Conservation (phyloP, 2,888 invertebrate genomes). For the Limenitis camilla region DNA sequence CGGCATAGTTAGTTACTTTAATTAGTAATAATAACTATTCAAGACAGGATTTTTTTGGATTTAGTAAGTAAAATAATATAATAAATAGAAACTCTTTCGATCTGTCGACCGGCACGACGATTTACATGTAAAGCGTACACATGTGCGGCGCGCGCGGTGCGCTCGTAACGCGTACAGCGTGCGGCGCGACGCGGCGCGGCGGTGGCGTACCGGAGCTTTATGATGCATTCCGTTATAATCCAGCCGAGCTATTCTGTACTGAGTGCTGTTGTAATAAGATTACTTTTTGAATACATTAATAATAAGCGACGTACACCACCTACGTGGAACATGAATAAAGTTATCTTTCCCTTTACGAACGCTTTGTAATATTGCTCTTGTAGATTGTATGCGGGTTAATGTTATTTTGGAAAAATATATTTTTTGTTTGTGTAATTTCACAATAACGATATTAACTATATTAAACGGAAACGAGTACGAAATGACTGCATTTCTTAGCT, state of each 20-base stretch:
- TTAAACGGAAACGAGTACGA: too few species aligned
- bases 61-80: neutral
- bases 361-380: conserved; percentile 12
- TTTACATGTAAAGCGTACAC: conserved; percentile 20
- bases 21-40: too few species aligned
- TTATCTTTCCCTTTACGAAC: conserved; percentile 19
- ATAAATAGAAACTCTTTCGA: conserved; percentile 8
- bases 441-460: too few species aligned
- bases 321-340: conserved; percentile 20
- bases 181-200: neutral
- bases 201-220: conserved; percentile 15
- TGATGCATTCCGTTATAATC: conserved; percentile 12
- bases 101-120: conserved; percentile 15
- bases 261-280: neutral
- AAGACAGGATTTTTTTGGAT: too few species aligned
- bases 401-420: conserved; percentile 1
- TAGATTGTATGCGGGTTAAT: conserved; percentile 7
- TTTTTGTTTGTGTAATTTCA: too few species aligned
- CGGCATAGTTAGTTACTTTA: too few species aligned
- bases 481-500: too few species aligned
- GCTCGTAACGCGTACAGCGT: too few species aligned
- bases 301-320: conserved; percentile 11
- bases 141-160: conserved; percentile 10
- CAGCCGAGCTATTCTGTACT: conserved; percentile 4
- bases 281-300: conserved; percentile 4